Base-by-base conservation (phyloP, 92 coral and sea anemone genomes). In the Micromussa lordhowensis region DNA sequence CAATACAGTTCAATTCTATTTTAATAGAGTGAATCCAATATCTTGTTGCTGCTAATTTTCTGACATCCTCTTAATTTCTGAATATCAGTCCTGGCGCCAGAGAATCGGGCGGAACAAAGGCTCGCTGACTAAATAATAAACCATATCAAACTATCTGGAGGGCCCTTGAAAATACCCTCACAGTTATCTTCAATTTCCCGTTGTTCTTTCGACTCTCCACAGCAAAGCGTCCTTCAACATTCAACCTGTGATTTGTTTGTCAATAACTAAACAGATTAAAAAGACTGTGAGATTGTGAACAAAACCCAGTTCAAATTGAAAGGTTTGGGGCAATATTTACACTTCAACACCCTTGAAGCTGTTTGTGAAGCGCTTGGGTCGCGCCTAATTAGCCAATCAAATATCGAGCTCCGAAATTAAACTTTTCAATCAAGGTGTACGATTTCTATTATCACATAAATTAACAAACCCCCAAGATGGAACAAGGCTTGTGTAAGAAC, bases 41-140 rank as follows among this genome's bases (percentile, higher is more conserved):
- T 44, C 51, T 44, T 11, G 51, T 8, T 44, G 11, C 51, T 44
- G 11, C 19, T 18, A 13, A 29, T 36, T 28, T 21, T 32, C 30
- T 68, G 64, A 68, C 77, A 68, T 26, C 36, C 32, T 48, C n/a
- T 40, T 29, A 36, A 64, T 81, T 66, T 81, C 72, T 54, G 59
- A 84, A 19, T 73, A 85, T 85, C 66, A 63, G 54, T 30, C 51
- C 10, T 63, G 83, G 89, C 89, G 89, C 89, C 82, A 77, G 59
- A 26, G 29, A 57, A 57, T 61, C 89, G 89, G 75, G 73, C 32
- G 30, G 63, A 40, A 86, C 64, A 76, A 86, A 86, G 82, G 24
- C 48, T 40, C 64, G 49, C 30, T 86, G 89, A 86, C 66, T 59
- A 75, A 85, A 74, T 85, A 51, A 85, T n/a, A 58, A 38, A 8